Evolutionary conservation across 2,888 invertebrate genomes (phyloP), one percentile per base, ranked within the genome.

Genomic region (Aphodius sticticus): DNA sequence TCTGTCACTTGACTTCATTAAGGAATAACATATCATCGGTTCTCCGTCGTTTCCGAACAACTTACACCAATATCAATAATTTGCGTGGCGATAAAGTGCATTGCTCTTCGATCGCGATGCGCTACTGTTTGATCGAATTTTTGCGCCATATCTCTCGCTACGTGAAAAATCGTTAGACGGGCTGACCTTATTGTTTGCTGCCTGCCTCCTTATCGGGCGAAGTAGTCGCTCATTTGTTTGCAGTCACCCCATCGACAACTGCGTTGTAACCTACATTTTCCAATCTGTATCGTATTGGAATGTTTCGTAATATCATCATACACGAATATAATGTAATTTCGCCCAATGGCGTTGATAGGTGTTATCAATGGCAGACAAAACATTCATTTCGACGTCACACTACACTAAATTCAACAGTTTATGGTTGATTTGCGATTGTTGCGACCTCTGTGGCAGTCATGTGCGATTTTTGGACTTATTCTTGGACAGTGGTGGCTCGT

Each of bases 1-100:
- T 16, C 35, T 72, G 9, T 26, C 72, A 72, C 72, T 16, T 72
- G 53, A 53, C 53, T 53, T 53, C 53, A 12, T 53, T 53, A 53
- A 53, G 12, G 2, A 53, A 53, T 5, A 53, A 53, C 53, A 53
- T 9, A 53, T 12, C 1, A 26, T 1, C 26, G 26, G 3, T 26
- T 26, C 26, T 26, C 26, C 26, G 26, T 26, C 26, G 26, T 1
- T 26, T 53, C 1, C 7, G 53, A 53, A 53, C 53, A 53, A 53
- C 12, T 0, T 9, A 9, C 53, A 12, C 9, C 53, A 53, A 12
- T 53, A 53, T 53, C 53, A 53, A 53, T 53, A 53, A 53, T 53
- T 53, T 53, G 2, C 7, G 7, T 5, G 53, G 53, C 53, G 53
- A 53, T 53, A 53, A 53, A 53, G 53, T 53, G 53, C 53, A 53